Conservation (phyloP, 2,113 vertebrate genomes). For the Sylvia atricapilla region DNA sequence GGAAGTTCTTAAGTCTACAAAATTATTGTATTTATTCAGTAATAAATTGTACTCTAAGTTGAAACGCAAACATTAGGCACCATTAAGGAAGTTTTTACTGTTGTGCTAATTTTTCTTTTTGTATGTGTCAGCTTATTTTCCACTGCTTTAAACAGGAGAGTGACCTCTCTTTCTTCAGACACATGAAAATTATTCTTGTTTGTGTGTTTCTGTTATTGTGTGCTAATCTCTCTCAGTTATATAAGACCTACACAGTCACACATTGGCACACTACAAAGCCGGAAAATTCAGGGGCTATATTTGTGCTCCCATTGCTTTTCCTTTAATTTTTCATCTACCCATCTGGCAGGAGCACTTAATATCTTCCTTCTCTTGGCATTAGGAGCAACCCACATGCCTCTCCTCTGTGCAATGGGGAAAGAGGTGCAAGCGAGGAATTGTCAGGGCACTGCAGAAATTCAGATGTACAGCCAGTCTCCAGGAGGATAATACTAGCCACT, state of each 20-base stretch:
- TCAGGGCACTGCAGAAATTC: not conserved
- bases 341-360: not conserved
- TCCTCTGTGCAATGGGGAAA: not conserved
- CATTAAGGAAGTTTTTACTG: not conserved
- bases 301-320: not conserved
- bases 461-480: not conserved
- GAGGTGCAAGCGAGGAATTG: not conserved
- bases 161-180: not conserved
- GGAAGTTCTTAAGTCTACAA: not conserved
- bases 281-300: not conserved
- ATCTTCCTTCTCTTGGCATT: not conserved
- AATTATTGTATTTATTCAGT: not conserved
- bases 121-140: not conserved
- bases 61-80: not conserved
- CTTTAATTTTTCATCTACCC: not conserved
- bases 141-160: not conserved
- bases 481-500: not conserved
- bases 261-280: not conserved
- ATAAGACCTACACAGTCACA: not conserved
- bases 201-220: not conserved
- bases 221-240: not conserved
- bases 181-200: not conserved
- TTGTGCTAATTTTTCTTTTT: not conserved
- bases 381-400: not conserved
- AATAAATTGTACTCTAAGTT: not conserved